A percentile compares a stretch with the other conserved stretches of the same genome.
Conservation (phyloP, 2,113 vertebrate genomes). For the Rhinolophus sinicus region DNA sequence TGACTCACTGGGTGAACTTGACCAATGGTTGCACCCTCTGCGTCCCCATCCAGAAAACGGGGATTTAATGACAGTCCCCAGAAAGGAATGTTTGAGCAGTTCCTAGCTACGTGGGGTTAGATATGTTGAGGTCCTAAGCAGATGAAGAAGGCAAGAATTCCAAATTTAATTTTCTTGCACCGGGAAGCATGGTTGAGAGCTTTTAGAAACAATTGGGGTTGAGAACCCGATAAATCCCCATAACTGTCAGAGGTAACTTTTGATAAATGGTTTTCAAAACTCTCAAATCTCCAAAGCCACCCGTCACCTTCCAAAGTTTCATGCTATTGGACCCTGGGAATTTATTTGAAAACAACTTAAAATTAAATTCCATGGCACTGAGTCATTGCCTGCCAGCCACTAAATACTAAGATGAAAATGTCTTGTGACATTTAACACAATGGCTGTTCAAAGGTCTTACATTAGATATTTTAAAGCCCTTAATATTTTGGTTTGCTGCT, state of each 20-base stretch:
- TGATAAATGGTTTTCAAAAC: constrained; percentile 45
- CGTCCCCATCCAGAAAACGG: constrained; percentile 47
- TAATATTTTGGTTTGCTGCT: background rate
- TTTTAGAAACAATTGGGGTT: constrained; percentile 17
- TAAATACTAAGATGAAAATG: constrained; percentile 75
- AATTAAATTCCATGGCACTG: constrained; percentile 71
- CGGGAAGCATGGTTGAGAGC: constrained; percentile 26
- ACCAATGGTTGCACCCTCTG: constrained; percentile 61
- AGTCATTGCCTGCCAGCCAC: constrained; percentile 66
- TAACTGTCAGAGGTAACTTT: constrained; percentile 33
- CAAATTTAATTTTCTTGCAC: constrained; percentile 42
- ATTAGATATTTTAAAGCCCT: constrained; percentile 23
- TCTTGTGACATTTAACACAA: constrained; percentile 66
- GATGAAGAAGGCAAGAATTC: constrained; percentile 36
- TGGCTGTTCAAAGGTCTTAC: constrained; percentile 45
- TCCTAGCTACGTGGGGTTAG: constrained; percentile 21
- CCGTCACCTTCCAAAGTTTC: constrained; percentile 65
- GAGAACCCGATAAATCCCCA: constrained; percentile 31
- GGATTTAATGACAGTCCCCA: constrained; percentile 65
- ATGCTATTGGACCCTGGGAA: constrained; percentile 16
- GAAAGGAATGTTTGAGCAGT: constrained; percentile 55
- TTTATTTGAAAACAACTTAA: constrained; percentile 73
- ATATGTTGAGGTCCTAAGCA: constrained; percentile 46
- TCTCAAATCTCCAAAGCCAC: constrained; percentile 39
- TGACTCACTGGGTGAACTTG: constrained; percentile 74